These are phyloP conservation scores for Melanargia galathea DNA, from an alignment of 2,888 invertebrate species.

Conservation along the genomic window DNA sequence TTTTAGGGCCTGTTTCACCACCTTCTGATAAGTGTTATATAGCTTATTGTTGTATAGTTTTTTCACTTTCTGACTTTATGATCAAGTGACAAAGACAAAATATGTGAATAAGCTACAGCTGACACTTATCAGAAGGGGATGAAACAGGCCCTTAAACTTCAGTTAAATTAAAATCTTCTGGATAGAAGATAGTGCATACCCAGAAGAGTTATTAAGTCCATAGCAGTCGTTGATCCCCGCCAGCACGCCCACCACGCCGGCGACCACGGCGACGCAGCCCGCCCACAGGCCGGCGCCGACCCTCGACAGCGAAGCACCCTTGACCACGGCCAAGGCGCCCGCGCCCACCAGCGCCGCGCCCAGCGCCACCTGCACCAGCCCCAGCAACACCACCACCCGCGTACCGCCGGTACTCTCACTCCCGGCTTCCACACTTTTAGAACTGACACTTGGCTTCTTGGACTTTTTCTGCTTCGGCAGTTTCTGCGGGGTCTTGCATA, in stretches of 20 bases:
- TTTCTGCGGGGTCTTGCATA: constrained; percentile 79
- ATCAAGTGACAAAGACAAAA: too few species aligned
- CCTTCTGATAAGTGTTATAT: too few species aligned
- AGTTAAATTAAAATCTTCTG: too few species aligned
- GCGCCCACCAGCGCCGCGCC: constrained; percentile 84
- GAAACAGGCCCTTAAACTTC: too few species aligned
- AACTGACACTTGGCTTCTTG: constrained; percentile 62
- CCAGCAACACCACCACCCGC: constrained; percentile 78
- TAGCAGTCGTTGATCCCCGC: constrained; percentile 83
- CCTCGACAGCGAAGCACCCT: constrained; percentile 81
- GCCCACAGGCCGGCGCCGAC: constrained; percentile 87
- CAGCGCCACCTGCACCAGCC: constrained; percentile 83
- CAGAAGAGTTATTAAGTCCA: constrained; percentile 60
- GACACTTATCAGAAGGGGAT: too few species aligned
- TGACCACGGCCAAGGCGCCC: constrained; percentile 84
- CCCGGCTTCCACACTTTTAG: constrained; percentile 70
- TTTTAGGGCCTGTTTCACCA: too few species aligned
- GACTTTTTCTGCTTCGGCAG: constrained; percentile 53
- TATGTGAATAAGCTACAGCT: too few species aligned
- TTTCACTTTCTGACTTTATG: too few species aligned
- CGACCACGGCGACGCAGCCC: constrained; percentile 83
- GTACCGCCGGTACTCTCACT: constrained; percentile 54
- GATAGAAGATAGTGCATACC: constrained; percentile 51
- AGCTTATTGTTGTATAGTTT: too few species aligned
- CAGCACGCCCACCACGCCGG: constrained; percentile 84